Percentiles rank a stretch among this genome's conserved stretches.
phyloP scores from a whole-genome alignment of 2,113 vertebrate genomes.

The Marcusenius ussheri region DNA sequence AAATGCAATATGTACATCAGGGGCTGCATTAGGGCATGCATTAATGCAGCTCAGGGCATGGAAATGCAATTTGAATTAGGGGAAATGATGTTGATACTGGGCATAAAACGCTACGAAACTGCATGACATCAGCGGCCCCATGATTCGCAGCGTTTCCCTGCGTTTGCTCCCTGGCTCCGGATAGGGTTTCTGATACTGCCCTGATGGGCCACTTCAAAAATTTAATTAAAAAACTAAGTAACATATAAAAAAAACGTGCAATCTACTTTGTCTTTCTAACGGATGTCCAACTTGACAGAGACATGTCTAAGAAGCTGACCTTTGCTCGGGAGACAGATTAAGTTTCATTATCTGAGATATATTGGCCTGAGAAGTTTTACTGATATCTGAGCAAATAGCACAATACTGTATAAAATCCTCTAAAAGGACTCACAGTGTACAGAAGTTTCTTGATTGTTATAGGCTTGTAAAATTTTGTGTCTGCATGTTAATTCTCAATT shows the following conservation, averaged over 20 bases:
- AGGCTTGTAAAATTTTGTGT: background rate
- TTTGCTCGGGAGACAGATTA: background rate
- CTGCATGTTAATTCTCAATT: background rate
- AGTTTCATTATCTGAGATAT: background rate
- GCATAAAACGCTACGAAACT: conserved; percentile 26
- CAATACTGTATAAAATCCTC: background rate
- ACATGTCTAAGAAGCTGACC: background rate
- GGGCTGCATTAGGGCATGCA: conserved; percentile 48
- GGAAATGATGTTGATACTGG: conserved; percentile 30
- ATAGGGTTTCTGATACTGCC: background rate
- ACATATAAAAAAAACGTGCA: background rate
- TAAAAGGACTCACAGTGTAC: background rate
- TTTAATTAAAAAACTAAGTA: background rate
- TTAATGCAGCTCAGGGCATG: conserved; percentile 38
- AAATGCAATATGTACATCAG: conserved; percentile 52
- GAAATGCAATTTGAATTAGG: conserved; percentile 47
- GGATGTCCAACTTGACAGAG: background rate
- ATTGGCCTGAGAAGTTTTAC: background rate
- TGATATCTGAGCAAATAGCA: background rate
- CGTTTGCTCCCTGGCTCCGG: background rate
- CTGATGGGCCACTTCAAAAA: background rate
- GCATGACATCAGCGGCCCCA: background rate
- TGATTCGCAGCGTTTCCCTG: background rate
- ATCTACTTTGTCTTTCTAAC: background rate
- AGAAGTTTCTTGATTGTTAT: background rate